A percentile compares a stretch with the other conserved stretches of the same genome.
Evolutionary conservation across 2,888 invertebrate species (phyloP).

Genomic region (Buathra laborator): DNA sequence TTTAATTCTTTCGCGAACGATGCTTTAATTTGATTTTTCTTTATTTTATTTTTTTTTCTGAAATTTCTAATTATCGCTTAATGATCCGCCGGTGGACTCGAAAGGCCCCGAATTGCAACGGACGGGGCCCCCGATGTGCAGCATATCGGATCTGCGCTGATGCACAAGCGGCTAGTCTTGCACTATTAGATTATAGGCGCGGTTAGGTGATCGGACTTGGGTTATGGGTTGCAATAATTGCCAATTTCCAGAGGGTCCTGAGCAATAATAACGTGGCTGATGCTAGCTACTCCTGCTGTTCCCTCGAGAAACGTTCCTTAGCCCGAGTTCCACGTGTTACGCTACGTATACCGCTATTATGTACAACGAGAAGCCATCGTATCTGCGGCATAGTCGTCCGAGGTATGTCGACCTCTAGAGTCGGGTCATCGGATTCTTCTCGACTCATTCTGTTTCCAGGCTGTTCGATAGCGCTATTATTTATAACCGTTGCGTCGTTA

Average conservation of each 20-base stretch:
- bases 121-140: conserved; percentile 68
- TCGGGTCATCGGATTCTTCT: conserved; percentile 42
- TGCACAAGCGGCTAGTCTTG: conserved; percentile 64
- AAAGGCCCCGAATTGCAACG: conserved; percentile 66
- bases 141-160: conserved; percentile 75
- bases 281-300: conserved; percentile 37
- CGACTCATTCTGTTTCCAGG: conserved; percentile 35
- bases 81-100: conserved; percentile 76
- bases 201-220: conserved; percentile 71
- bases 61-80: conserved; percentile 80
- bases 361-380: conserved; percentile 23
- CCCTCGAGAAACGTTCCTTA: conserved; percentile 45
- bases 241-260: conserved; percentile 80
- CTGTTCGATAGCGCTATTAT: conserved; percentile 18
- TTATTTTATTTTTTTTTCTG: conserved; percentile 23
- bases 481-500: conserved; percentile 69
- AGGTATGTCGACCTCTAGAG: conserved; percentile 51
- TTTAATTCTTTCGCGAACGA: neutral
- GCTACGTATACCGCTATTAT: conserved; percentile 25
- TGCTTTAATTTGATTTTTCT: conserved; percentile 26
- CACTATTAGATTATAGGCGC: conserved; percentile 69
- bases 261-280: conserved; percentile 58
- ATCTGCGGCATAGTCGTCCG: conserved; percentile 36
- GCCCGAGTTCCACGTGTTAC: conserved; percentile 56
- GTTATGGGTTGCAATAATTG: conserved; percentile 82